phyloP scores from a whole-genome alignment of 2,113 vertebrate species.

The Sinocyclocheilus anophthalmus region DNA sequence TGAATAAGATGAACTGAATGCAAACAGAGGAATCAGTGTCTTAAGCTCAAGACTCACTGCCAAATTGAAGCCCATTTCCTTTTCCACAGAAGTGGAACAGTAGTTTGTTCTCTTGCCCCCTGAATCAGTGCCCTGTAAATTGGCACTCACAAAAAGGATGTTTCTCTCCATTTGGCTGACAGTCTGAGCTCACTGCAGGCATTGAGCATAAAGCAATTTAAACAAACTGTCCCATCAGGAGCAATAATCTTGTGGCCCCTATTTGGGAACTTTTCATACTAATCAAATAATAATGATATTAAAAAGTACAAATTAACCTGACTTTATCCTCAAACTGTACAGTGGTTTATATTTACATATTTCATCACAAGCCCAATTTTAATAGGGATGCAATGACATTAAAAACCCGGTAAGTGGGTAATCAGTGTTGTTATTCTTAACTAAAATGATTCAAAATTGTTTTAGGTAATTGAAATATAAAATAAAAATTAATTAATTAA shows the following conservation, averaged over 20 bases:
- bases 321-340: background rate
- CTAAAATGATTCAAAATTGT: background rate
- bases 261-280: background rate
- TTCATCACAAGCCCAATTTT: background rate
- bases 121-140: constrained; percentile 33
- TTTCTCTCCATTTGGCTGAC: constrained; percentile 25
- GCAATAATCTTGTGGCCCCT: background rate
- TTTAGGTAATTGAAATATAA: background rate
- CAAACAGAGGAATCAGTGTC: constrained; percentile 42
- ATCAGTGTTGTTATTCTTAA: background rate
- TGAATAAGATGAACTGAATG: background rate
- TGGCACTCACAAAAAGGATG: constrained; percentile 10
- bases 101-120: constrained; percentile 36
- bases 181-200: background rate
- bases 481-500: background rate
- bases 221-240: background rate
- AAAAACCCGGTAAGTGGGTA: background rate
- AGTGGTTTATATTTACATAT: background rate
- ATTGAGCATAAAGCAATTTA: background rate
- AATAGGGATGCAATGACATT: background rate
- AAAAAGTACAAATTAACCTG: background rate
- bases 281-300: background rate
- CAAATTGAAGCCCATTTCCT: constrained; percentile 34
- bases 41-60: constrained; percentile 14
- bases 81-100: constrained; percentile 34